Base-by-base conservation (phyloP, 2,888 invertebrate species). In the Andricus curvator region DNA sequence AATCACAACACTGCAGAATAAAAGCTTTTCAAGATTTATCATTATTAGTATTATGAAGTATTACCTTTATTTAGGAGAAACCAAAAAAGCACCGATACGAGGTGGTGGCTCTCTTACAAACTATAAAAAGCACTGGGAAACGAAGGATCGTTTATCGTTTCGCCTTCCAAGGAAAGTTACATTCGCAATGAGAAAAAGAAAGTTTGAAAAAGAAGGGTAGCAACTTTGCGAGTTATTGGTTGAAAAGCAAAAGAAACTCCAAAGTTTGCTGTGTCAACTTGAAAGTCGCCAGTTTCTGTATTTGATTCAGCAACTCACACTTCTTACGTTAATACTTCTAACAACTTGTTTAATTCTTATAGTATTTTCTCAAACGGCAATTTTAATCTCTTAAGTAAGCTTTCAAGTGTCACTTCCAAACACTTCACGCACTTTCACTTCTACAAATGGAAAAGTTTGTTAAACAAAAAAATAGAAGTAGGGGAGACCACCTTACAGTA, bases 141-240 rank as follows among this genome's bases (percentile, higher is more conserved):
- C 17, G 22, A 68, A 8, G 25, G 48, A 41, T 68, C 25, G 25
- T 68, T 68, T 68, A 48, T 48, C 48, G 68, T 25, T 68, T 68
- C 68, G 17, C 25, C 44, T 68, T 48, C 15, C 8, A 68, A 22
- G 25, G 1, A 48, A 68, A 68, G 68, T 68, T 48, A 25, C 25
- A 48, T 48, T 68, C 68, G 15, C 25, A 25, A 48, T n/a, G 41
- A 48, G 25, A 25, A 25, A 25, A 68, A 68, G 15, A 48, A 68
- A 68, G 68, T 68, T 68, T 5, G 48, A 5, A 8, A 13, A 48
- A 48, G n/a, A 41, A 68, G 48, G 22, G 41, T 68, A 25, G 44
- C 13, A 48, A 48, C 68, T 48, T 48, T 1, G 8, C 17, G 44
- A 44, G 68, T 68, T 68, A 68, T 68, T 48, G 48, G 68, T 48